Evolutionary conservation across 2,113 vertebrate species (phyloP), one percentile per base, ranked within the genome.

Genomic region (Trichomycterus rosablanca): DNA sequence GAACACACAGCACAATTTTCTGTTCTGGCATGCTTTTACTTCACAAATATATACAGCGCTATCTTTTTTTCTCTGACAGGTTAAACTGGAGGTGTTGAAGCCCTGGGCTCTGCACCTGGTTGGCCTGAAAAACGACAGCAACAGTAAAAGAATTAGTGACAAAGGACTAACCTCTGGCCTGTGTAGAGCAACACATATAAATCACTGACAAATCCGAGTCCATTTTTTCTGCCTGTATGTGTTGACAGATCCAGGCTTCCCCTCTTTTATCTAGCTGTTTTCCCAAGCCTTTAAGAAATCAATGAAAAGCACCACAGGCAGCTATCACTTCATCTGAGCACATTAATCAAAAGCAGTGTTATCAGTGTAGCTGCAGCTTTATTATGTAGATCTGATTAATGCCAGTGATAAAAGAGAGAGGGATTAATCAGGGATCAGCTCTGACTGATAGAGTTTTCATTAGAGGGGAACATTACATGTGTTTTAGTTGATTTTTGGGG

Each of bases 321-420:
- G 89, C 83, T 91, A 92, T 92, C 89, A 81, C 83, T 75, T 73
- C 82, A 90, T 91, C 89, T 58, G 79, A 82, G 80, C 74, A 75
- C 86, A 92, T 91, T 90, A 89, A 89, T 91, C 90, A 90, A 87
- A 85, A 76, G 63, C 72, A 19, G 74, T 76, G 54, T 81, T 87
- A 72, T 77, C 89, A 87, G 62, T 46, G 30, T 46, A 76, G 67
- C 67, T 83, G 79, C 81, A 87, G 82, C 62, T 80, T 83, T 84
- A 89, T 87, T 91, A 90, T 91, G 89, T 89, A 91, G 90, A 90
- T 90, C 81, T 81, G 88, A 89, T 90, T 80, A 75, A 83, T 88
- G 84, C 87, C 86, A 87, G 37, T 66, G 87, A 90, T 89, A 90
- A 88, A 80, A 68, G 66, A 63, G 83, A 83, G 78, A 79, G 80